Evolutionary conservation across 2,113 vertebrate genomes (phyloP).

Genomic region (Hippopotamus amphibius): DNA sequence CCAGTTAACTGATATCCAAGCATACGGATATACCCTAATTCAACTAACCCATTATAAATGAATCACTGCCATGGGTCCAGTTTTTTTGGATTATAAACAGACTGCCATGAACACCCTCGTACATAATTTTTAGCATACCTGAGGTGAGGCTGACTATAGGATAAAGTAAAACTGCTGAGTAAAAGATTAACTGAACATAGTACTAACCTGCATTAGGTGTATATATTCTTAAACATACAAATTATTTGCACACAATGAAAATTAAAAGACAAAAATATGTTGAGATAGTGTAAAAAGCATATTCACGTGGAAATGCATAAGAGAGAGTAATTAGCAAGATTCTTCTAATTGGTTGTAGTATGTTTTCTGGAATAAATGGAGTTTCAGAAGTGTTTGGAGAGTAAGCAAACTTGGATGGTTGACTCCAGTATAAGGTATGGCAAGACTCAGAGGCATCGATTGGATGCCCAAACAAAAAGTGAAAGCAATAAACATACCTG

Average conservation of each 20-base stretch:
- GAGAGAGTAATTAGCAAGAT: slow-evolving; percentile 3
- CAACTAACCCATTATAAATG: neutral
- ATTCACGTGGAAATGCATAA: neutral
- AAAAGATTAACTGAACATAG: neutral
- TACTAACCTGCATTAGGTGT: neutral
- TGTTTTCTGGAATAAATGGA: neutral
- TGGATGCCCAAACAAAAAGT: neutral
- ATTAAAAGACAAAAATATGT: neutral
- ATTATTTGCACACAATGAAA: slow-evolving; percentile 35
- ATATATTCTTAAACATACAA: neutral
- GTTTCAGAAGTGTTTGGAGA: slow-evolving; percentile 9
- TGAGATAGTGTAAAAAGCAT: neutral
- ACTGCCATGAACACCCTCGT: neutral
- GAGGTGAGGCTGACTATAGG: neutral
- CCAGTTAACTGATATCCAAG: neutral
- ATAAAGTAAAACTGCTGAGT: slow-evolving; percentile 20
- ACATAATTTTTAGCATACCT: neutral
- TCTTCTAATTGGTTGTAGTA: neutral
- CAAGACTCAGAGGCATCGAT: neutral
- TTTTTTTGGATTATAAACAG: neutral
- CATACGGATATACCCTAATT: neutral
- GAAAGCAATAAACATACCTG: neutral
- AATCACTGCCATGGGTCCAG: neutral
- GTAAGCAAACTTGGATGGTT: neutral
- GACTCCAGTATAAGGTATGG: neutral